Conservation (phyloP, 2,888 invertebrate genomes). For the Aromia moschata region DNA sequence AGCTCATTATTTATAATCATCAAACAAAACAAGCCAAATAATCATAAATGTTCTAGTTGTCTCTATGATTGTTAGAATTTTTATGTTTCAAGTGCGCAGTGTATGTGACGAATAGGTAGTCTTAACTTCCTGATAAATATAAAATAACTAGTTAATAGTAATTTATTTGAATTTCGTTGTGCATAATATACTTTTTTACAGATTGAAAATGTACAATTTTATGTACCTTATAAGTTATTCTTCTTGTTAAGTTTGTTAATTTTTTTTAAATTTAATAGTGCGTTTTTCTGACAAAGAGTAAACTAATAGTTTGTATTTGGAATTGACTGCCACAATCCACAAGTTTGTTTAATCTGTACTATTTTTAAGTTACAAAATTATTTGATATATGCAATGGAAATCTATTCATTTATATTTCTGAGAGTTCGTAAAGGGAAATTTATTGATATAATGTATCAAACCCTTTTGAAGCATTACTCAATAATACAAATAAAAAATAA, state of each 20-base stretch:
- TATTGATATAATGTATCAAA: conserved; percentile 18
- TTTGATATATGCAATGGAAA: conserved; percentile 24
- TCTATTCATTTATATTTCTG: conserved; percentile 19
- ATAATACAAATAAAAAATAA: conserved; percentile 54
- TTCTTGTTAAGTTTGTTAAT: conserved; percentile 41
- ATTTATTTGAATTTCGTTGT: conserved; percentile 48
- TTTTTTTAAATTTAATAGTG: conserved; percentile 35
- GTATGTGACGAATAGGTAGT: conserved; percentile 51
- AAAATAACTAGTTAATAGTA: conserved; percentile 35
- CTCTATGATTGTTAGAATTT: conserved; percentile 57
- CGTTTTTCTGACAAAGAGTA: neutral
- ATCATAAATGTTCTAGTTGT: conserved; percentile 62
- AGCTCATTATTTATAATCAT: conserved; percentile 54
- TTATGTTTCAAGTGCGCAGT: conserved; percentile 55
- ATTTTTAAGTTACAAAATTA: conserved; percentile 41
- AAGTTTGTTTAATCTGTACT: conserved; percentile 48
- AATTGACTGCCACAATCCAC: conserved; percentile 56
- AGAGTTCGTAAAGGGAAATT: conserved; percentile 2
- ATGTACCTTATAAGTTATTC: conserved; percentile 43
- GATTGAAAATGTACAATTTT: conserved; percentile 41
- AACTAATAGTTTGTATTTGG: conserved; percentile 20
- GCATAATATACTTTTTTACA: conserved; percentile 41
- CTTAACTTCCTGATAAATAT: conserved; percentile 28
- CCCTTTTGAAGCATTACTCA: conserved; percentile 43
- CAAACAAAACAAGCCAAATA: conserved; percentile 58